A percentile compares a stretch with the other conserved stretches of the same genome.
phyloP scores from a whole-genome alignment of 2,888 invertebrate genomes.

The Perithous albicinctus region DNA sequence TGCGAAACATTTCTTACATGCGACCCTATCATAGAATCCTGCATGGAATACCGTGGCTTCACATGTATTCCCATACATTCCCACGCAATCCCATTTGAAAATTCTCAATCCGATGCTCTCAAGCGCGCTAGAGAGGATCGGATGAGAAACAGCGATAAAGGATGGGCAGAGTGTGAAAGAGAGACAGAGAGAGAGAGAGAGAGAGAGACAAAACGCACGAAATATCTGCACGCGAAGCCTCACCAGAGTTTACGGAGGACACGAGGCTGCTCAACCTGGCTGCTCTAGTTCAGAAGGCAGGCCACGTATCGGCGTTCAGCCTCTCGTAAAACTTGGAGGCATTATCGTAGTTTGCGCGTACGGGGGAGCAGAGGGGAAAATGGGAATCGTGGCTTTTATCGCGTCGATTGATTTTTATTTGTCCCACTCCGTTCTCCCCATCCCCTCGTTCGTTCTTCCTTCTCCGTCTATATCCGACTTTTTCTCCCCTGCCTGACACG shows the following conservation, averaged over 20 bases:
- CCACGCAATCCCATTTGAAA: too few species aligned
- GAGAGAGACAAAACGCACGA: slow-evolving; percentile 12
- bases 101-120: too few species aligned
- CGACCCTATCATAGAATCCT: too few species aligned
- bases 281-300: slow-evolving; percentile 70
- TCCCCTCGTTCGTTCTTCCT: slow-evolving; percentile 23
- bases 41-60: too few species aligned
- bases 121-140: background rate
- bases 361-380: slow-evolving; percentile 61
- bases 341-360: slow-evolving; percentile 73
- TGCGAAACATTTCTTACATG: too few species aligned
- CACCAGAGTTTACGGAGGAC: slow-evolving; percentile 41
- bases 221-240: slow-evolving; percentile 45
- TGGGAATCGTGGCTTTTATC: slow-evolving; percentile 70
- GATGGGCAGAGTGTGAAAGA: too few species aligned
- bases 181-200: too few species aligned
- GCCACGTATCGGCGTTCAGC: slow-evolving; percentile 77
- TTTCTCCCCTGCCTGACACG: background rate
- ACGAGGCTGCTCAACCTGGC: slow-evolving; percentile 16
- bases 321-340: slow-evolving; percentile 75
- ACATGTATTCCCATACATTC: too few species aligned
- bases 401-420: slow-evolving; percentile 72
- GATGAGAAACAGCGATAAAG: background rate
- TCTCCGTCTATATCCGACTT: slow-evolving; percentile 15
- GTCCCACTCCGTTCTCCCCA: slow-evolving; percentile 54